phyloP scores from a whole-genome alignment of 2,113 vertebrate species.

The Heliornis fulica region DNA sequence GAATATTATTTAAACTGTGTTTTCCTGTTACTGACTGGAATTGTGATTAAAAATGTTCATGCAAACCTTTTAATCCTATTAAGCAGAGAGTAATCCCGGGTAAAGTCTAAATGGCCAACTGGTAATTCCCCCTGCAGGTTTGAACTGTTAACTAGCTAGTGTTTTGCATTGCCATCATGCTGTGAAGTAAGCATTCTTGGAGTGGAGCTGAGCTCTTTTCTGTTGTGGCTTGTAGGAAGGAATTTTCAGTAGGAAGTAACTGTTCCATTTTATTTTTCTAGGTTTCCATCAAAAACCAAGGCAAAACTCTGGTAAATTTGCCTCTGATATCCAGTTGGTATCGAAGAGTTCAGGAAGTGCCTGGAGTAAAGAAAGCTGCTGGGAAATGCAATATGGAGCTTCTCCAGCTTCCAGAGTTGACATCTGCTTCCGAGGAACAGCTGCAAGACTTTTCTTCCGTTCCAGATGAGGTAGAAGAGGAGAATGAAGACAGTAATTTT shows the following conservation, averaged over 20 bases:
- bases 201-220: neutral
- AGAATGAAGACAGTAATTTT: constrained; percentile 74
- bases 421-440: neutral
- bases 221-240: neutral
- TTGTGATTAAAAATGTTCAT: neutral
- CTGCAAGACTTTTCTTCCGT: neutral
- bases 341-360: constrained; percentile 85
- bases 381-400: constrained; percentile 80
- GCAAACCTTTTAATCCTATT: neutral
- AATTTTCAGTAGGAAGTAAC: neutral
- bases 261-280: constrained; percentile 37
- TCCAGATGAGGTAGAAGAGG: constrained; percentile 56
- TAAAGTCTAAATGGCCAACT: neutral
- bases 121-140: neutral
- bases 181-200: neutral
- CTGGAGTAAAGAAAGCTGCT: constrained; percentile 80
- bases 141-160: neutral
- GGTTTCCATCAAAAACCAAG: constrained; percentile 72
- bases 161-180: neutral
- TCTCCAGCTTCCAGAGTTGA: constrained; percentile 61
- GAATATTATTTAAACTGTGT: neutral
- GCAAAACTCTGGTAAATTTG: constrained; percentile 68
- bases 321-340: constrained; percentile 89
- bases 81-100: neutral
- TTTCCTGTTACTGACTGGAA: neutral